Conservation (phyloP, 2,113 vertebrate genomes). For the Himantopus leucocephalus region DNA sequence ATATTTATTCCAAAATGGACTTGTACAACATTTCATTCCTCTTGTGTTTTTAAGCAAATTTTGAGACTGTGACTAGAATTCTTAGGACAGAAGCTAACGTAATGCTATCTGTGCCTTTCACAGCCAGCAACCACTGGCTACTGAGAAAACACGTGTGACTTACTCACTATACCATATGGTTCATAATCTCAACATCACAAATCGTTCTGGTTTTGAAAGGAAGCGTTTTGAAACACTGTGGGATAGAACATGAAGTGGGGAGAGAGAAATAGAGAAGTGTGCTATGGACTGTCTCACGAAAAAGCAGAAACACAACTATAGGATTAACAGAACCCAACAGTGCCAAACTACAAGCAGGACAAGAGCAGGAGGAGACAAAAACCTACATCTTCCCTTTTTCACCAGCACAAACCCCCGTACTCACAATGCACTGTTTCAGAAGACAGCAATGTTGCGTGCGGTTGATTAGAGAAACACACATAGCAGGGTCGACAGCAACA, state of each 20-base stretch:
- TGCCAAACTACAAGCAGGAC: background rate
- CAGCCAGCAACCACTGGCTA: background rate
- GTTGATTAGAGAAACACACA: background rate
- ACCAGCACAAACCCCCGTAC: background rate
- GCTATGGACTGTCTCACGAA: background rate
- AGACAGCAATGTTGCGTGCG: background rate
- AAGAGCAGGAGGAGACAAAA: background rate
- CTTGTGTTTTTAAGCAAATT: background rate
- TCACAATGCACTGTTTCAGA: background rate
- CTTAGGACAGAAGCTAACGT: background rate
- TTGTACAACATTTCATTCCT: background rate
- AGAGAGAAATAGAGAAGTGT: background rate
- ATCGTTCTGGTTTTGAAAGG: background rate
- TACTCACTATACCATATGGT: background rate
- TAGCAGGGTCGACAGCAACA: background rate
- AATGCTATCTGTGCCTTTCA: background rate
- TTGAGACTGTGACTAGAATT: background rate
- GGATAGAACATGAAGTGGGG: background rate
- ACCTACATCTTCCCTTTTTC: background rate
- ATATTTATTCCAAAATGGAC: background rate
- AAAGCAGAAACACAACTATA: background rate
- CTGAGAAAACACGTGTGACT: background rate
- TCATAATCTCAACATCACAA: background rate
- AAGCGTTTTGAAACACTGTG: background rate
- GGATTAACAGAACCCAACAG: background rate